phyloP scores from a whole-genome alignment of 2,797 vertebrate species.

The Microctenopoma lineatum region DNA sequence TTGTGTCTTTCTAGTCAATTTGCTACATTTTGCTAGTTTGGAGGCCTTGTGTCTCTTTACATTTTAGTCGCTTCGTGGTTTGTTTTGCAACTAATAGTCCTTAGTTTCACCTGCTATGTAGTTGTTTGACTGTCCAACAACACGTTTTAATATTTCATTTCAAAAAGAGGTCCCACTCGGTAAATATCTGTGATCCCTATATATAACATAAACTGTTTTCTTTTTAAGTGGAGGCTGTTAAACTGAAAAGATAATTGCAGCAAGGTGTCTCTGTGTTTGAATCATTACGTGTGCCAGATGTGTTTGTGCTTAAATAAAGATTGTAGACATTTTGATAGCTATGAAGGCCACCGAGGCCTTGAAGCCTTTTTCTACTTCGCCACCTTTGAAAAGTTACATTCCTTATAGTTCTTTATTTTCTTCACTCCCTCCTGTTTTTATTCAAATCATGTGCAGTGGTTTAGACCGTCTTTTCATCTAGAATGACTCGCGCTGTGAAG shows the following conservation, averaged over 20 bases:
- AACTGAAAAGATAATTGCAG: slow-evolving; percentile 1
- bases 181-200: neutral
- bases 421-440: slow-evolving; percentile 32
- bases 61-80: neutral
- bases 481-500: slow-evolving; percentile 37
- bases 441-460: slow-evolving; percentile 53
- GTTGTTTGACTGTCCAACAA: neutral
- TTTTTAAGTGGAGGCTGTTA: neutral
- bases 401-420: slow-evolving; percentile 38
- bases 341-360: slow-evolving; percentile 45
- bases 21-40: neutral
- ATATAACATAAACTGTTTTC: neutral
- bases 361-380: slow-evolving; percentile 19
- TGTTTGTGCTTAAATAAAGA: slow-evolving; percentile 38
- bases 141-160: neutral
- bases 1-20: neutral
- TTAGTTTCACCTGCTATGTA: too few species aligned
- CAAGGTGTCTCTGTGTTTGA: slow-evolving; percentile 9
- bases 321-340: slow-evolving; percentile 12
- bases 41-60: neutral
- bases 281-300: slow-evolving; percentile 11
- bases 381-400: slow-evolving; percentile 53
- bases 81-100: too few species aligned
- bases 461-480: slow-evolving; percentile 46
- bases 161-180: too few species aligned